phyloP scores from a whole-genome alignment of 1,140 invertebrate genomes.

The Hylaeus volcanicus region DNA sequence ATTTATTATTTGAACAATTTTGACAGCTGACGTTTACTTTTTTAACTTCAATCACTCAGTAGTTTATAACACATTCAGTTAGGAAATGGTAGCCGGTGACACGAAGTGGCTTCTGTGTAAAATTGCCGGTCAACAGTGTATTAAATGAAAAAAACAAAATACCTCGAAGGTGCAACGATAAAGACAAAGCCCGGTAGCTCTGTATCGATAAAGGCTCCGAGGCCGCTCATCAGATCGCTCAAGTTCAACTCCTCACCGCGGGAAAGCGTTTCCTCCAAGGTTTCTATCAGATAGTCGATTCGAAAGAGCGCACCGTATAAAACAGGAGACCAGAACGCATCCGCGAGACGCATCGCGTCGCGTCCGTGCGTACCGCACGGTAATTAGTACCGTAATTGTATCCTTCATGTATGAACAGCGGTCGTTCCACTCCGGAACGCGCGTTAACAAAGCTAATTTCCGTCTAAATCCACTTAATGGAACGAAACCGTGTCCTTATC shows the following conservation, averaged over 20 bases:
- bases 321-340: conserved; percentile 33
- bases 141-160: too few relatives aligned
- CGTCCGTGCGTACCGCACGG: conserved; percentile 23
- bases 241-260: background rate
- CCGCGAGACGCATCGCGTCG: conserved; percentile 16
- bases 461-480: conserved; percentile 49
- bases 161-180: too few relatives aligned
- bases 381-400: conserved; percentile 59
- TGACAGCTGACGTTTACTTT: too few relatives aligned
- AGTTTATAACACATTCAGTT: too few relatives aligned
- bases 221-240: too few relatives aligned
- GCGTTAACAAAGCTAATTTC: conserved; percentile 62
- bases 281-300: conserved; percentile 18
- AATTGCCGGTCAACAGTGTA: too few relatives aligned
- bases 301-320: background rate
- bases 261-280: background rate
- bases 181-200: too few relatives aligned
- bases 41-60: too few relatives aligned
- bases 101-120: too few relatives aligned
- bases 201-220: too few relatives aligned
- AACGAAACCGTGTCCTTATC: conserved; percentile 45
- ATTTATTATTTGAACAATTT: too few relatives aligned
- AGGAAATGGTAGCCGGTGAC: too few relatives aligned
- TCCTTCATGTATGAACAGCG: conserved; percentile 60
- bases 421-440: conserved; percentile 49